Evolutionary conservation across 2,888 invertebrate species (phyloP), one percentile per base, ranked within the genome.

Genomic region (Thecocarcelia acutangulata): DNA sequence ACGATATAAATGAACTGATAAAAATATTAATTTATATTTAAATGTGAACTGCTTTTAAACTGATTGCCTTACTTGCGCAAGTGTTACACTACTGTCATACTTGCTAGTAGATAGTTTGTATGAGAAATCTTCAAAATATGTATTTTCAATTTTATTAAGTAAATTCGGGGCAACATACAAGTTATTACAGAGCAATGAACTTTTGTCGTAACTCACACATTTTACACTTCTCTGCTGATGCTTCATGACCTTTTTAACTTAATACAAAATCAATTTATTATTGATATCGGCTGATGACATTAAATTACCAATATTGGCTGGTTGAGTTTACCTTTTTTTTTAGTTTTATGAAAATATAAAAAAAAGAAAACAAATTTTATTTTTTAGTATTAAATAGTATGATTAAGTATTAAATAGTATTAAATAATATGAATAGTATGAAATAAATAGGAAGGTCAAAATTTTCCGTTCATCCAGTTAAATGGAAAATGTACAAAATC

Each of bases 41-140:
- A 61, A 80, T 28, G n/a, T n/a, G n/a, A 72, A 68, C 28, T 48
- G 66, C 33, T 72, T 68, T 80, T 72, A 52, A 72, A 63, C 40
- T 54, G 68, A 63, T 73, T 58, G 66, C 52, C 37, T 56, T 81
- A 63, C 46, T 56, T 46, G 56, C 37, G 24, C 56, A 76, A 68
- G 33, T 50, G 21, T 54, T 70, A 12, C 3, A 37, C 4, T 1
- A 24, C 46, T n/a, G n/a, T 50, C 46, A 37, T 28, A 21, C 46
- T 17, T 52, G 42, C 42, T 24, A 4, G 13, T 8, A 44, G 12
- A 21, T 11, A 44, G 54, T 3, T 24, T 28, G 28, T 6, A 52
- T 2, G 28, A 8, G 48, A 33, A 24, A 15, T 3, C 0, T 56
- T 40, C 17, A 4, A 28, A 40, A 52, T 64, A 24, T 63, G 5